These are phyloP conservation scores for Lacanobia wlatinum DNA, from an alignment of 2,888 invertebrate species.

Conservation along the genomic window DNA sequence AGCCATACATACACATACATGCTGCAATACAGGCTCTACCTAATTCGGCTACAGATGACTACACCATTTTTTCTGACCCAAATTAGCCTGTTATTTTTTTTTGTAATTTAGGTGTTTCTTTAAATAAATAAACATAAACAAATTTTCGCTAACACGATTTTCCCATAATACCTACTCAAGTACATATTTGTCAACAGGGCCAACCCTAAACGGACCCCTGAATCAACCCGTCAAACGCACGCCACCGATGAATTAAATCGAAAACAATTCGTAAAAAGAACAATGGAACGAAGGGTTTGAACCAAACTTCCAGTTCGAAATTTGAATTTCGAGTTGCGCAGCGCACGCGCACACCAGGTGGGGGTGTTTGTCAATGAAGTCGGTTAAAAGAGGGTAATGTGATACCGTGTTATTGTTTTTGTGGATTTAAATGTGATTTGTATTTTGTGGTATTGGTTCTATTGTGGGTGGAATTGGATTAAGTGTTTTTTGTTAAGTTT, in stretches of 20 bases:
- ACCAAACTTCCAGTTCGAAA: constrained; percentile 61
- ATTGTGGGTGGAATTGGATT: constrained; percentile 23
- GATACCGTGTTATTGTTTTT: constrained; percentile 65
- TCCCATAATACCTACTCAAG: constrained; percentile 13
- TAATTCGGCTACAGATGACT: too few relatives aligned
- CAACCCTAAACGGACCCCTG: constrained; percentile 64
- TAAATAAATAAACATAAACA: too few relatives aligned
- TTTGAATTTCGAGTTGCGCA: constrained; percentile 66
- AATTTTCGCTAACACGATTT: constrained; percentile 3
- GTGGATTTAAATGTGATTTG: constrained; percentile 52
- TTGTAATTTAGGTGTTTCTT: too few relatives aligned
- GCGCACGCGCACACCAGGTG: constrained; percentile 72
- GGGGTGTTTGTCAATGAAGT: constrained; percentile 64
- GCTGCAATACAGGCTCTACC: too few relatives aligned
- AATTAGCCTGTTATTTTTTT: too few relatives aligned
- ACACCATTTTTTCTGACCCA: too few relatives aligned
- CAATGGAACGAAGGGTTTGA: constrained; percentile 70
- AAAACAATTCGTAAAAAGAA: constrained; percentile 73
- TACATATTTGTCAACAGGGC: constrained; percentile 19
- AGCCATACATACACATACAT: neutral
- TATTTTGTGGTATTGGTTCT: constrained; percentile 33
- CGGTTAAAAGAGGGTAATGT: constrained; percentile 60
- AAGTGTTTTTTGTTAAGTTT: neutral
- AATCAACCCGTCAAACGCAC: constrained; percentile 72
- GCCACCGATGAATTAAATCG: constrained; percentile 70